phyloP scores from a whole-genome alignment of 2,797 vertebrate genomes.

The Eurystomus glaucurus region DNA sequence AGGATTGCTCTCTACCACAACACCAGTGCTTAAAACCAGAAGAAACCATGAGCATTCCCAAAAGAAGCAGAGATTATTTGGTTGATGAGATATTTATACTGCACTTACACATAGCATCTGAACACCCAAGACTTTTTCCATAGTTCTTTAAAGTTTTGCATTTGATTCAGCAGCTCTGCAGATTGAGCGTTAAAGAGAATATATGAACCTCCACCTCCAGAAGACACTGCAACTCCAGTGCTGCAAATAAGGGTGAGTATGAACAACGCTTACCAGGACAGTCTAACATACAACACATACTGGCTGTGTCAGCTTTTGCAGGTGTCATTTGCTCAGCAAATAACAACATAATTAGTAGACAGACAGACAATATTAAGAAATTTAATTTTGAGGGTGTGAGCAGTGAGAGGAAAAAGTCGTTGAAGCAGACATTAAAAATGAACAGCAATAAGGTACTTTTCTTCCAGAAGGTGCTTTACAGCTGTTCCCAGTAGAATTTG shows the following conservation, averaged over 20 bases:
- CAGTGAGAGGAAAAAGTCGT: background rate
- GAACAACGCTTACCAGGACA: background rate
- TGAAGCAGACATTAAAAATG: constrained; percentile 35
- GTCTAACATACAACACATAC: background rate
- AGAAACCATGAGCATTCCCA: background rate
- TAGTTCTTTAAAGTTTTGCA: background rate
- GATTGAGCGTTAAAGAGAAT: background rate
- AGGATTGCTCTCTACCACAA: background rate
- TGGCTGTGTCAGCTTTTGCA: background rate
- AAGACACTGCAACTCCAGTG: background rate
- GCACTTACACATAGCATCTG: background rate
- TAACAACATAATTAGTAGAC: background rate
- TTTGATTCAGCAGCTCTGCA: background rate
- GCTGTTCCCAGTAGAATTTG: background rate
- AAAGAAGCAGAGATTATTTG: background rate
- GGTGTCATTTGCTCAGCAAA: background rate
- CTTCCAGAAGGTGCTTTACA: constrained; percentile 3
- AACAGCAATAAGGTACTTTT: background rate
- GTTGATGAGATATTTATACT: background rate
- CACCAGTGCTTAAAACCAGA: background rate
- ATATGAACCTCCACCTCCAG: background rate
- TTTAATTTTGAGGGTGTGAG: constrained; percentile 1
- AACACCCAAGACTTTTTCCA: background rate
- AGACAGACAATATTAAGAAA: background rate
- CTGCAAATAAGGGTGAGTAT: background rate